Percentiles rank a stretch among this genome's conserved stretches.
These are phyloP conservation scores for Periophthalmus magnuspinnatus DNA, from an alignment of 2,797 vertebrate genomes.

Conservation along the genomic window DNA sequence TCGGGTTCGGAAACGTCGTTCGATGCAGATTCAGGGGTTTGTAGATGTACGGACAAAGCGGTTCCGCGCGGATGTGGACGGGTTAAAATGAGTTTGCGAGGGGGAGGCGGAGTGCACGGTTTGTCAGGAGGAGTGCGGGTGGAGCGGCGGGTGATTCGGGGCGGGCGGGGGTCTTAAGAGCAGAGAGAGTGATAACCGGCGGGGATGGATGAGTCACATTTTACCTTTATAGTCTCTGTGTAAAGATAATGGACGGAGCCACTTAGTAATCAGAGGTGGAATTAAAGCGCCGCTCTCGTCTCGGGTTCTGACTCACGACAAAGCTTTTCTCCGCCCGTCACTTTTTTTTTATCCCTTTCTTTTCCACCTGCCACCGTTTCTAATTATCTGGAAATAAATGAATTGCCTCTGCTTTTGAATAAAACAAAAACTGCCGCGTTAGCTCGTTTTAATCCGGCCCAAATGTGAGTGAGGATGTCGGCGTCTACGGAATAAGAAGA, in stretches of 20 bases:
- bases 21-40: background rate
- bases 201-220: conserved; percentile 74
- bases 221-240: conserved; percentile 68
- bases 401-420: conserved; percentile 40
- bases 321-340: conserved; percentile 65
- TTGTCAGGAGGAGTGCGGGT: conserved; percentile 38
- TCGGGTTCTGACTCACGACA: conserved; percentile 63
- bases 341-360: conserved; percentile 35
- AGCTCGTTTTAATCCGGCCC: conserved; percentile 46
- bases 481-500: conserved; percentile 15
- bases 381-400: conserved; percentile 68
- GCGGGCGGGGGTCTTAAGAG: conserved; percentile 30
- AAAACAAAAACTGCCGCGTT: conserved; percentile 48
- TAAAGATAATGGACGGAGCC: conserved; percentile 74
- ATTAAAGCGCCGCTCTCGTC: conserved; percentile 70
- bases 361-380: conserved; percentile 62
- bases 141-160: conserved; percentile 17
- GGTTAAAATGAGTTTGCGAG: conserved; percentile 41
- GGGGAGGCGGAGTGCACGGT: conserved; percentile 43
- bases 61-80: background rate
- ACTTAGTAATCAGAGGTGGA: conserved; percentile 73
- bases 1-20: conserved; percentile 16
- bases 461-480: conserved; percentile 32
- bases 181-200: conserved; percentile 58
- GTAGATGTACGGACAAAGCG: conserved; percentile 19